Conservation (phyloP, 2,888 invertebrate species). For the Coelopa pilipes region DNA sequence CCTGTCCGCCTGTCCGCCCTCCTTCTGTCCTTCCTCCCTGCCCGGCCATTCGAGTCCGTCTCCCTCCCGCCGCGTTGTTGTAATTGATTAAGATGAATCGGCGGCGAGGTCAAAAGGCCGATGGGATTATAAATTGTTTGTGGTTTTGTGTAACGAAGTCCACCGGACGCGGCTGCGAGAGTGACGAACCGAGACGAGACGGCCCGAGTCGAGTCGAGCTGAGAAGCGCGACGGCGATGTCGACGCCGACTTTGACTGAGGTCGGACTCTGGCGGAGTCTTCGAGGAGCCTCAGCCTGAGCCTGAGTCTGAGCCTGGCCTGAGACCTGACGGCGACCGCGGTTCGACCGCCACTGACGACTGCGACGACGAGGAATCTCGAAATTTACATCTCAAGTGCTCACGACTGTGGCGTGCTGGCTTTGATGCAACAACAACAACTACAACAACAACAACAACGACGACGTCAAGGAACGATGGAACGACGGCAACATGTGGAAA, state of each 20-base stretch:
- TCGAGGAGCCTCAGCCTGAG: no score
- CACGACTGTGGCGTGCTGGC: not conserved
- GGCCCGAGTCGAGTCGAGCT: not conserved
- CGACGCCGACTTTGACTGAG: no score
- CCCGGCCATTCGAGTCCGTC: no score
- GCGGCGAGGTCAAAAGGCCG: conserved; percentile 66
- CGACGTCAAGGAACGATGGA: conserved; percentile 6
- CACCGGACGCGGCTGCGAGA: conserved; percentile 33
- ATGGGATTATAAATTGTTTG: conserved; percentile 66
- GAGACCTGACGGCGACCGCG: no score
- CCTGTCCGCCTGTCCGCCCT: no score
- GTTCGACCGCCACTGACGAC: no score
- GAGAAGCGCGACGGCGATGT: not conserved
- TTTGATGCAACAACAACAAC: not conserved
- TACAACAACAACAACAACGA: conserved; percentile 13
- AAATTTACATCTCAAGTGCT: conserved; percentile 29
- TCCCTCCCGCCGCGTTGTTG: conserved; percentile 47
- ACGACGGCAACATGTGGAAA: not conserved
- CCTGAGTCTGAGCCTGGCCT: no score
- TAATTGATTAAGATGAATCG: conserved; percentile 68
- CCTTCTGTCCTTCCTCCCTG: no score
- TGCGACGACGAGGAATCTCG: not conserved
- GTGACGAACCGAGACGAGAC: not conserved
- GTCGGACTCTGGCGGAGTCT: no score
- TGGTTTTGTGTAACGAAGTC: conserved; percentile 55